A percentile compares a stretch with the other conserved stretches of the same genome.
Conservation (phyloP, 23 tunicate species). For the Halocynthia roretzi region DNA sequence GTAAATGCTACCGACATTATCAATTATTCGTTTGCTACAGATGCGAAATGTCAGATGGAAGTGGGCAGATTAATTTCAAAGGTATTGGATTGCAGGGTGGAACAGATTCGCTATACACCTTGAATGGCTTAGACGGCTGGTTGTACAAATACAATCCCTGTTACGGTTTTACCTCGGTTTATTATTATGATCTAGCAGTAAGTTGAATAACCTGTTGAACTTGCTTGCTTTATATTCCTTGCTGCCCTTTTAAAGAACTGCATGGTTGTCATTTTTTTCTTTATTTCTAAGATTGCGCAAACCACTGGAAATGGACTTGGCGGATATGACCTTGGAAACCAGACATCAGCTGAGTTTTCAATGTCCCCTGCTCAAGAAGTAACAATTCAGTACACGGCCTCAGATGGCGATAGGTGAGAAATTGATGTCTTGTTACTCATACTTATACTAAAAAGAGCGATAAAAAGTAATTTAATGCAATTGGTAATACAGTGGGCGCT, state of each 20-base stretch:
- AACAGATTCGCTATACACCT: slow-evolving; percentile 16
- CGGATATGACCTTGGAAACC: slow-evolving; percentile 21
- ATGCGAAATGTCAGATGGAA: slow-evolving; percentile 67
- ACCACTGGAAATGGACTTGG: not conserved
- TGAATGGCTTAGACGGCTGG: slow-evolving; percentile 27
- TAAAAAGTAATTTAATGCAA: too few species aligned
- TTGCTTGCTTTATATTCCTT: too few species aligned
- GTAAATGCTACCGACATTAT: too few species aligned
- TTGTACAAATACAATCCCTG: slow-evolving; percentile 75
- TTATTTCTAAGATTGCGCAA: slow-evolving; percentile 6
- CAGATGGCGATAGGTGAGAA: slow-evolving; percentile 3
- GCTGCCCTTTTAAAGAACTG: not conserved
- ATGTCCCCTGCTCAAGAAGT: slow-evolving; percentile 4
- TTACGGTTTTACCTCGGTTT: slow-evolving; percentile 28
- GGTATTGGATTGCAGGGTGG: slow-evolving; percentile 27
- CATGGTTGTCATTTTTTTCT: not conserved
- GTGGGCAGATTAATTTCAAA: slow-evolving; percentile 44
- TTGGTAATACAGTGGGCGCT: too few species aligned
- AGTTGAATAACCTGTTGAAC: not conserved
- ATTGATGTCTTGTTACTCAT: too few species aligned
- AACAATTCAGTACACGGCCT: slow-evolving; percentile 25
- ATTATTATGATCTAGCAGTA: slow-evolving; percentile 56
- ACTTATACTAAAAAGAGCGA: too few species aligned
- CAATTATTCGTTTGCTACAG: slow-evolving; percentile 25
- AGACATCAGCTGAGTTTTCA: slow-evolving; percentile 19